A percentile compares a stretch with the other conserved stretches of the same genome.
Evolutionary conservation across 35 echinoderm and acorn worm species (phyloP).

Genomic region (Hemicentrotus pulcherrimus): DNA sequence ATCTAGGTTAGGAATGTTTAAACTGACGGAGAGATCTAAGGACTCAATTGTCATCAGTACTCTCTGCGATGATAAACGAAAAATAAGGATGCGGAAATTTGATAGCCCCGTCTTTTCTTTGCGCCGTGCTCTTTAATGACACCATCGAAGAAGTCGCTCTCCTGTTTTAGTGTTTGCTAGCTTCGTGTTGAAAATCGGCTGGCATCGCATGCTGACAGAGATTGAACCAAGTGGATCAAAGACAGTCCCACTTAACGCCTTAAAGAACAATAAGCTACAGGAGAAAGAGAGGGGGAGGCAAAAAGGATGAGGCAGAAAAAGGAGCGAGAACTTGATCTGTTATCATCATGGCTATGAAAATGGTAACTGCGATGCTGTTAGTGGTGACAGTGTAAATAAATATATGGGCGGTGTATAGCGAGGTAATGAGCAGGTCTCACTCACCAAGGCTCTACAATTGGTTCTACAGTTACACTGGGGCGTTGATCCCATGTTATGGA

Average conservation of each 20-base stretch:
- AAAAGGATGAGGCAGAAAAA: slow-evolving; percentile 7
- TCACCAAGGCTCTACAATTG: slow-evolving; percentile 8
- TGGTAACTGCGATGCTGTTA: slow-evolving; percentile 45
- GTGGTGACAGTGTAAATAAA: slow-evolving; percentile 41
- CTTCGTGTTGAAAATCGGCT: background rate
- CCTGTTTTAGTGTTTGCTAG: background rate
- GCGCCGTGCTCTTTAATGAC: slow-evolving; percentile 6
- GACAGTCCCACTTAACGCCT: background rate
- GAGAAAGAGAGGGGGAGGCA: background rate
- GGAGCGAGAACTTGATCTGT: slow-evolving; percentile 18
- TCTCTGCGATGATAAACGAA: background rate
- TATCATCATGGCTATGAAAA: slow-evolving; percentile 43
- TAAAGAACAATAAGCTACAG: background rate
- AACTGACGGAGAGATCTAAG: slow-evolving; percentile 32
- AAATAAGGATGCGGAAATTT: background rate
- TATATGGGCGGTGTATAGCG: slow-evolving; percentile 12
- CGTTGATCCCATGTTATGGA: slow-evolving; percentile 24
- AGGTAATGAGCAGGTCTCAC: slow-evolving; percentile 16
- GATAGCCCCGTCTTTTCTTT: background rate
- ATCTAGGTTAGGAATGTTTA: slow-evolving; percentile 30
- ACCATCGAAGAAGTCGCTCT: background rate
- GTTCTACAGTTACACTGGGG: background rate
- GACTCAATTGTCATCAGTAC: background rate
- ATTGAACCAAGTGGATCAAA: slow-evolving; percentile 28
- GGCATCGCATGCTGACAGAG: slow-evolving; percentile 30